These are phyloP conservation scores for Phyllopteryx taeniolatus DNA, from an alignment of 2,113 vertebrate genomes.

Conservation along the genomic window DNA sequence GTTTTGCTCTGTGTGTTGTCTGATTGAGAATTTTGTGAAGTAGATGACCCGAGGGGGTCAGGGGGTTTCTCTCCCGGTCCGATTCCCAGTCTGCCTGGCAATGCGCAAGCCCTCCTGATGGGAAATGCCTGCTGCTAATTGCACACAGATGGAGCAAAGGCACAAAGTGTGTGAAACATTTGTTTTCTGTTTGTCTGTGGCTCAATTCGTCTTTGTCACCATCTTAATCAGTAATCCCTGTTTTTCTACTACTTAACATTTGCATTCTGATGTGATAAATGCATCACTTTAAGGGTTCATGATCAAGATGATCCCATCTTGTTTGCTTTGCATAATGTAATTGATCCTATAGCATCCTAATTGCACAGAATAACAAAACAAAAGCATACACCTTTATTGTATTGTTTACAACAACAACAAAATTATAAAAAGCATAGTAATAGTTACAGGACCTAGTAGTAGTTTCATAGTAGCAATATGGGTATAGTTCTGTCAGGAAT, in stretches of 20 bases:
- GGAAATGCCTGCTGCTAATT: constrained; percentile 71
- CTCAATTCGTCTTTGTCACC: constrained; percentile 31
- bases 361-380: constrained; percentile 6
- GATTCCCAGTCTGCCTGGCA: constrained; percentile 64
- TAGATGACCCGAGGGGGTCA: constrained; percentile 21
- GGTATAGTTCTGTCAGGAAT: neutral
- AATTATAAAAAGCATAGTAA: no score
- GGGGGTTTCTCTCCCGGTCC: constrained; percentile 20
- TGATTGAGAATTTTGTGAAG: constrained; percentile 38
- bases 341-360: neutral
- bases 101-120: constrained; percentile 51
- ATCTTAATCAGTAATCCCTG: constrained; percentile 3
- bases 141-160: constrained; percentile 61
- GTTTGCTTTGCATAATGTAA: constrained; percentile 11
- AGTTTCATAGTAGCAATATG: neutral
- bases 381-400: neutral
- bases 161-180: constrained; percentile 29
- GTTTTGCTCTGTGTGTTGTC: constrained; percentile 5
- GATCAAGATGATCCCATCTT: constrained; percentile 11
- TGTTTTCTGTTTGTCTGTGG: constrained; percentile 45
- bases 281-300: constrained; percentile 6
- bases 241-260: constrained; percentile 10
- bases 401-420: no score
- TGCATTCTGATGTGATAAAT: neutral
- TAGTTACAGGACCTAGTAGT: no score